Evolutionary conservation across 1,140 invertebrate genomes (phyloP).

Genomic region (Bombus superbus): DNA sequence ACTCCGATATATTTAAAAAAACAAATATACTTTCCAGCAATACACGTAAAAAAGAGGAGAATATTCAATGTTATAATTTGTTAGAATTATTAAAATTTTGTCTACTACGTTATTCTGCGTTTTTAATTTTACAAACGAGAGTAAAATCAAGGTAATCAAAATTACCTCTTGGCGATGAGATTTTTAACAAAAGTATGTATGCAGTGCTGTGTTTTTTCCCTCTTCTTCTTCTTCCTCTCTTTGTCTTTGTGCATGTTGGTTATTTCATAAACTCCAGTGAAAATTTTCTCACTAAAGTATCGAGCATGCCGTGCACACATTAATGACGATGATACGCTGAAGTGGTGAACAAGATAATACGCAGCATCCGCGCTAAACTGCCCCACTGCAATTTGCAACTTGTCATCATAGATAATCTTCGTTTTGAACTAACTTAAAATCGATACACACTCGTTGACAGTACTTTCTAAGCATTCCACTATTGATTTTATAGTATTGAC

Average conservation of each 20-base stretch:
- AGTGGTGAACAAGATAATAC: constrained; percentile 60
- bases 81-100: not conserved
- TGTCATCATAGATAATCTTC: not conserved
- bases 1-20: not conserved
- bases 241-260: not conserved
- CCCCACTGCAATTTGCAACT: constrained; percentile 24
- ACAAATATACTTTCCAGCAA: not conserved
- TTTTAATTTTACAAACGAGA: not conserved
- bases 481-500: not conserved
- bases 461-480: not conserved
- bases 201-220: not conserved
- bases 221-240: not conserved
- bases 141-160: not conserved
- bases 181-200: not conserved
- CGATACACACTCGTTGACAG: not conserved
- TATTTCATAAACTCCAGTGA: not conserved
- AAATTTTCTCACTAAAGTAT: not conserved
- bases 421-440: not conserved
- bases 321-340: constrained; percentile 63
- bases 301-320: constrained; percentile 33
- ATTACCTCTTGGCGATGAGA: not conserved
- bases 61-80: not conserved
- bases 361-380: constrained; percentile 62
- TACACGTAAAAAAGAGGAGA: not conserved
- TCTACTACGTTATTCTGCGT: not conserved